Base-by-base conservation (phyloP, 1,140 invertebrate genomes). In the Leptinotarsa defecta region DNA sequence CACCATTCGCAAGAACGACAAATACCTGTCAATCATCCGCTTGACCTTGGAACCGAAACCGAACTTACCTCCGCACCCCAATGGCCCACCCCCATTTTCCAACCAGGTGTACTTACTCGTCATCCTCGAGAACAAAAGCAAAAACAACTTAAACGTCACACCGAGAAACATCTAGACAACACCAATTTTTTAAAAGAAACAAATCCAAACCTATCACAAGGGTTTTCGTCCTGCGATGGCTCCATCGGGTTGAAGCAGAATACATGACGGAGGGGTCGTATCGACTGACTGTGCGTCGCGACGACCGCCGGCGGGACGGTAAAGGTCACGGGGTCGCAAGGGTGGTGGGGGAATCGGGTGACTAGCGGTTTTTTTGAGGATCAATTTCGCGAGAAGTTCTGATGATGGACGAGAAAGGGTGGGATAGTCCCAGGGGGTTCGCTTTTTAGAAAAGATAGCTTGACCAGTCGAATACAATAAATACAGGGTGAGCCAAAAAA, bases 181-280 rank as follows among this genome's bases (percentile, higher is more conserved):
- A 57, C n/a, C 52, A 57, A 57, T 15, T 57, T 57, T 43, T 3
- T 43, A 43, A 43, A 43, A 43, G 52, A 57, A 57, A 67, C n/a
- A 67, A 5, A 67, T 67, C 64, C 64, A 67, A 67, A 67, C 64
- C 64, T 67, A 67, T 19, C 20, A 15, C 64, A 34, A 24, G 6
- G n/a, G 22, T 67, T 67, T 24, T 67, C 64, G 20, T 19, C 64
- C 64, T 67, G 64, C 13, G 22, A 24, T 67, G 15, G n/a, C 27
- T 34, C 64, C 20, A 67, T 67, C 15, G 20, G 15, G 64, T 19
- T 13, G 15, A 24, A 22, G 64, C 22, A 34, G 19, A 67, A 67
- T 13, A 67, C 64, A 67, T 67, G 64, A 67, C 52, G 52, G 52
- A 57, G 52, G 15, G 52, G 15, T 57, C 5, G 22, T 67, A 67